Evolutionary conservation across 2,888 invertebrate species (phyloP).

Genomic region (Sminthurinus aureus): DNA sequence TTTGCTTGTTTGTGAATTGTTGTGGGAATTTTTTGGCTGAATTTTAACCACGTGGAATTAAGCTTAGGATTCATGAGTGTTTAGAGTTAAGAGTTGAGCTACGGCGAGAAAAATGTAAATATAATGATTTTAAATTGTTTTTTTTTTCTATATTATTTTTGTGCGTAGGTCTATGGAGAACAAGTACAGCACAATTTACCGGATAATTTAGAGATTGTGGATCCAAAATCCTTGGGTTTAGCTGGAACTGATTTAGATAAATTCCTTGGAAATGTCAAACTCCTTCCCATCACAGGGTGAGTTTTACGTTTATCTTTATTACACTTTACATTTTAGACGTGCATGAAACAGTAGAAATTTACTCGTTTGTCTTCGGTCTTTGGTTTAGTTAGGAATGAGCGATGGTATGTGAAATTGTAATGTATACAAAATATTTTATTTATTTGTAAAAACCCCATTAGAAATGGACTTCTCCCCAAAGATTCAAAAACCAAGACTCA

Average conservation of each 20-base stretch:
- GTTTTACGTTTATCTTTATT: no score
- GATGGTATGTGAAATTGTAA: no score
- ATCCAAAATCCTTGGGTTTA: slow-evolving; percentile 57
- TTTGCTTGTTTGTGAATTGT: not conserved
- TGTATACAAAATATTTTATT: no score
- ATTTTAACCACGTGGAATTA: no score
- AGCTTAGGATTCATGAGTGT: no score
- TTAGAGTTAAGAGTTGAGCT: no score
- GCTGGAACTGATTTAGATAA: slow-evolving; percentile 56
- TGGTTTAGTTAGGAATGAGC: no score
- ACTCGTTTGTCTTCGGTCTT: no score
- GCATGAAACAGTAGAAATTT: not conserved
- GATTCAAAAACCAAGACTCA: slow-evolving; percentile 53
- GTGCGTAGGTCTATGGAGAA: slow-evolving; percentile 20
- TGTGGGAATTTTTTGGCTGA: not conserved
- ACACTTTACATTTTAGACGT: no score
- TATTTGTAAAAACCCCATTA: slow-evolving; percentile 4
- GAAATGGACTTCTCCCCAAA: slow-evolving; percentile 32
- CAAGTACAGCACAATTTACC: slow-evolving; percentile 55
- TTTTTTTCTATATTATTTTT: not conserved
- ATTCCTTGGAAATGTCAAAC: slow-evolving; percentile 58
- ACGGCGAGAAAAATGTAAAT: no score
- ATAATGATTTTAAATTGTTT: not conserved
- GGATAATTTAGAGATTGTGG: slow-evolving; percentile 57
- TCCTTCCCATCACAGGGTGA: slow-evolving; percentile 55